Percentiles rank a stretch among this genome's conserved stretches.
phyloP scores from a whole-genome alignment of 2,113 vertebrate genomes.

The Naja naja region DNA sequence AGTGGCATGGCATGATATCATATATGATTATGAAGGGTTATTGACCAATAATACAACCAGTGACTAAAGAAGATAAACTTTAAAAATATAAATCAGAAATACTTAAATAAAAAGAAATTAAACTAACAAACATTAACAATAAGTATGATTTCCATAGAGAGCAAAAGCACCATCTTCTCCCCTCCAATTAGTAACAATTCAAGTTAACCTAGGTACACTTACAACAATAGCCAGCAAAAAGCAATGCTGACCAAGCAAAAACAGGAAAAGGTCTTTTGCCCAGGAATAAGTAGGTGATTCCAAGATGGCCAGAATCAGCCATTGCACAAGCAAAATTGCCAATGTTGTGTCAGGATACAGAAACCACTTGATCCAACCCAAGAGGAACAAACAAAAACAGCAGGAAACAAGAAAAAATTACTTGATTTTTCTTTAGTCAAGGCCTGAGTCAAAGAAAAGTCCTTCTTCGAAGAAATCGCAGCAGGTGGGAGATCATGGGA shows the following conservation, averaged over 20 bases:
- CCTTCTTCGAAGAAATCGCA: not conserved
- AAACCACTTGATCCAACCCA: not conserved
- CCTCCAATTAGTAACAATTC: not conserved
- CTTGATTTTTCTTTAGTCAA: not conserved
- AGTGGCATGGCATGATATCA: not conserved
- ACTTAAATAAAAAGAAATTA: not conserved
- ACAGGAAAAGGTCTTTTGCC: not conserved
- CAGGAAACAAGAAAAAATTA: not conserved
- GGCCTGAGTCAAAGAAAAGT: not conserved
- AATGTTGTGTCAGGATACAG: not conserved
- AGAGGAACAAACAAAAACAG: not conserved
- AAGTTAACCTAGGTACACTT: not conserved
- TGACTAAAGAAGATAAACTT: not conserved
- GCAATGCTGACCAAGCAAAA: not conserved
- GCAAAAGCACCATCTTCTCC: not conserved
- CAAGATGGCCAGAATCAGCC: not conserved
- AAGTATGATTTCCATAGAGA: not conserved
- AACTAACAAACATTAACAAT: not conserved
- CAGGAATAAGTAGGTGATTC: not conserved
- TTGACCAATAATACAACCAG: not conserved
- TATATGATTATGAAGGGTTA: not conserved
- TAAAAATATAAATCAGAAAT: not conserved
- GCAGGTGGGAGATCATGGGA: not conserved
- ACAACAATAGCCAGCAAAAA: not conserved
- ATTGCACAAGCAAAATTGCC: not conserved